These are phyloP conservation scores for Pseudochromis fuscus DNA, from an alignment of 2,797 vertebrate genomes.

Conservation along the genomic window DNA sequence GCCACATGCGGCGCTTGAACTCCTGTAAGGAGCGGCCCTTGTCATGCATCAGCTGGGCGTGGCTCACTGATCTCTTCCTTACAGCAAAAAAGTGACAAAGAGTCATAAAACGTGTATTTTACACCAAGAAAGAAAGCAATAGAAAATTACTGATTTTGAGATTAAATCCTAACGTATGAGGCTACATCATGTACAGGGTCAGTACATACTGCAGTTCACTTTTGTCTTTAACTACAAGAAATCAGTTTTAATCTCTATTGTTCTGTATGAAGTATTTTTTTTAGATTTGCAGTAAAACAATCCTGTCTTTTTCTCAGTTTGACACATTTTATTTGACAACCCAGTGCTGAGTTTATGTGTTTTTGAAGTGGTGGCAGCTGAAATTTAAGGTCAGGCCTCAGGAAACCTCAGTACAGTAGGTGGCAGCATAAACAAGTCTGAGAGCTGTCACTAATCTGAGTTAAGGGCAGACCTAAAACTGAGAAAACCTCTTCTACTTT, in stretches of 20 bases:
- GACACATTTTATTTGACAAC: constrained; percentile 11
- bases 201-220: not conserved
- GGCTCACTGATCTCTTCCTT: constrained; percentile 88
- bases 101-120: constrained; percentile 12
- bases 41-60: constrained; percentile 94
- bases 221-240: constrained; percentile 7
- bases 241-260: not conserved
- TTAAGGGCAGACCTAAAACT: constrained; percentile 39
- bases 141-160: not conserved
- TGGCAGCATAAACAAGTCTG: constrained; percentile 80
- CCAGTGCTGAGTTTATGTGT: constrained; percentile 36
- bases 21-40: constrained; percentile 94
- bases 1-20: constrained; percentile 89
- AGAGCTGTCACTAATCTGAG: constrained; percentile 36
- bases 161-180: not conserved
- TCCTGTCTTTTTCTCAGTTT: not conserved
- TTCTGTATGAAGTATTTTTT: not conserved
- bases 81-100: constrained; percentile 67
- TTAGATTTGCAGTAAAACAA: not conserved
- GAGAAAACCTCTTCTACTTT: constrained; percentile 15
- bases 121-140: constrained; percentile 1
- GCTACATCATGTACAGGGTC: not conserved
- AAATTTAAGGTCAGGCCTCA: constrained; percentile 78
- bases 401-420: constrained; percentile 76
- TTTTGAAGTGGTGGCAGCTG: constrained; percentile 41